Evolutionary conservation across 30 jellyfish, hydroid and myxozoan genomes (phyloP), one percentile per base, ranked within the genome.

Genomic region (Rhopilema esculentum): DNA sequence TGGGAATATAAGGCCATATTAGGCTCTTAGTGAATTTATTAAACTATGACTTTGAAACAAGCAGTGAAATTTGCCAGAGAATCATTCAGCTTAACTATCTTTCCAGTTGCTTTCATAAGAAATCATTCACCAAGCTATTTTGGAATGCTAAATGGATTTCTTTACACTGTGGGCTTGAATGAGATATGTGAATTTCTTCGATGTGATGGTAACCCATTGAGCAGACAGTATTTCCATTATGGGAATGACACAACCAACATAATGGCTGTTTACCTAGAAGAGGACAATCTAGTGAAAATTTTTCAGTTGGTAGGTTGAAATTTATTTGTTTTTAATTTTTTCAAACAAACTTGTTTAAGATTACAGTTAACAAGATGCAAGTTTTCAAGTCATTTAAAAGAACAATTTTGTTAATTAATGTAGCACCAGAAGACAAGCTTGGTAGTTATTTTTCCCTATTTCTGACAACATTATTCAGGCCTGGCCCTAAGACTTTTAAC

Each of bases 141-240:
- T 84, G 92, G 92, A 29, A 29, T 84, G 77, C 82, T 84, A 25
- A 63, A 53, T 71, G 92, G 92, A 8, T 84, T 84, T 51, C 50
- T 84, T 33, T 31, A 20, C 26, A 49, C 74, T 72, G 75, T 69
- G 22, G 62, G 23, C 16, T n/a, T 26, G 40, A 20, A 23, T 27
- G 74, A 66, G 19, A 25, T 80, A 30, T 40, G 50, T 70, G 82
- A 71, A 8, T 51, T 52, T 24, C 88, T 78, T 31, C 66, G 67
- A 53, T 78, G 77, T 29, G 26, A 57, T 62, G 72, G 66, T 4
- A 16, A 22, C 33, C 77, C 77, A 0, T 23, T 9, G 21, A 30
- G 18, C 28, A 21, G 20, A 24, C 83, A 73, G 28, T 19, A 4
- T 19, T 4, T 29, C 19, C 17, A 25, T 4, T 9, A 19, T 49